Evolutionary conservation across 2,797 vertebrate species (phyloP).

Genomic region (Rhyacichthys aspro): DNA sequence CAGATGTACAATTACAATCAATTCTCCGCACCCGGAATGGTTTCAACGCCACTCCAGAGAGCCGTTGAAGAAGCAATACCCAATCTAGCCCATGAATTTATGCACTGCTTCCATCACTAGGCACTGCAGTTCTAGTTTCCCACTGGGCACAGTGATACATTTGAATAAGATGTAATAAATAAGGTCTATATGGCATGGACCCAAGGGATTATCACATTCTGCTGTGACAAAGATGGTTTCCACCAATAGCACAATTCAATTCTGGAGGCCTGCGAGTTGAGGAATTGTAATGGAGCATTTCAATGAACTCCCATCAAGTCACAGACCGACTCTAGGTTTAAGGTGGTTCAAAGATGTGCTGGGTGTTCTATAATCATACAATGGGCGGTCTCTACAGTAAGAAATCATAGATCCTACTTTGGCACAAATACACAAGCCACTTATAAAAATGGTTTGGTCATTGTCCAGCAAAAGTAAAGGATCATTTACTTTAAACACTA

Average conservation of each 20-base stretch:
- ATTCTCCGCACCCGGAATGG: slow-evolving; percentile 28
- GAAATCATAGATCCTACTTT: background rate
- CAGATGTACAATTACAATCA: slow-evolving; percentile 34
- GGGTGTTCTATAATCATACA: slow-evolving; percentile 10
- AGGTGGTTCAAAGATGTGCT: background rate
- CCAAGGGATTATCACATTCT: slow-evolving; percentile 25
- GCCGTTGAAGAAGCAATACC: slow-evolving; percentile 42
- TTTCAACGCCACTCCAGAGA: slow-evolving; percentile 38
- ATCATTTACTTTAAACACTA: too few species aligned
- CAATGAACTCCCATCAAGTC: slow-evolving; percentile 27
- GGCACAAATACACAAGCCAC: too few species aligned
- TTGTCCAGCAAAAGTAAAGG: too few species aligned
- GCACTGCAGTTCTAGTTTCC: slow-evolving; percentile 23
- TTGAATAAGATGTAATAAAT: slow-evolving; percentile 64
- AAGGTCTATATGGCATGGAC: slow-evolving; percentile 28
- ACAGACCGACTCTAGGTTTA: slow-evolving; percentile 12
- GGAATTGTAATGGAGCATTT: slow-evolving; percentile 20
- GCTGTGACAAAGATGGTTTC: slow-evolving; percentile 19
- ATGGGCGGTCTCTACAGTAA: background rate
- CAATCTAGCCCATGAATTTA: slow-evolving; percentile 54
- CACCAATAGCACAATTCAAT: slow-evolving; percentile 38
- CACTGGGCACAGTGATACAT: slow-evolving; percentile 50
- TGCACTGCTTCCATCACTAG: slow-evolving; percentile 37
- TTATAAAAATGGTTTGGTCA: too few species aligned
- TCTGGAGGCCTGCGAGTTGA: slow-evolving; percentile 15